phyloP scores from a whole-genome alignment of 2,888 invertebrate species.

The Capitulum mitella region DNA sequence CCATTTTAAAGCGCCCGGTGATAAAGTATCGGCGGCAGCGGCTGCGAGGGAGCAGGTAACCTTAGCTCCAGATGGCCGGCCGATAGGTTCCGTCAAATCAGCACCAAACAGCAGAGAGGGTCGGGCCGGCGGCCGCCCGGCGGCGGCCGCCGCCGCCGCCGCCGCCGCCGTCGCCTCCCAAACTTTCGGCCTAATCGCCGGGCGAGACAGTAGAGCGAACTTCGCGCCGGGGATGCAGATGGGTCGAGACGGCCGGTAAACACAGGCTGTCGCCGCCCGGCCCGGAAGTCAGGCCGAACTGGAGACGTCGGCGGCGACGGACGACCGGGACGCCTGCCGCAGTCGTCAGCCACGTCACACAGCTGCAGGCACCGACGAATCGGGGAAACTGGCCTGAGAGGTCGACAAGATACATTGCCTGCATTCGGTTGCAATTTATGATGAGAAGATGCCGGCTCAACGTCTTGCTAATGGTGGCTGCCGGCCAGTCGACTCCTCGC shows the following conservation, averaged over 20 bases:
- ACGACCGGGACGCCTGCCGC: too few species aligned
- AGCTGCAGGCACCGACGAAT: too few species aligned
- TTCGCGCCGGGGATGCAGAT: constrained; percentile 9
- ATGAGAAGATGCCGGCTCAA: too few species aligned
- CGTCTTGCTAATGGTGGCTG: too few species aligned
- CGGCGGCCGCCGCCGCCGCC: background rate
- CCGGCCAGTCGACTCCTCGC: too few species aligned
- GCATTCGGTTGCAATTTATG: too few species aligned
- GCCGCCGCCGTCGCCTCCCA: background rate
- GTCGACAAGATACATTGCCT: too few species aligned
- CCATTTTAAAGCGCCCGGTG: constrained; percentile 1
- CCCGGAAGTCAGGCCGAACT: too few species aligned
- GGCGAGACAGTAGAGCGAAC: background rate
- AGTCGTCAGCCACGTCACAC: too few species aligned
- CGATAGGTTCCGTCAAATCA: constrained; percentile 9
- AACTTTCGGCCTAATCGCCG: background rate
- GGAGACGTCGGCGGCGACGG: too few species aligned
- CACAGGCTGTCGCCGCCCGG: background rate
- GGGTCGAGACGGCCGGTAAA: background rate
- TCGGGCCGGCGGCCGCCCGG: background rate
- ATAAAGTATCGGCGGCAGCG: background rate
- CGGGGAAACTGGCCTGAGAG: too few species aligned
- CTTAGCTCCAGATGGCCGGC: background rate
- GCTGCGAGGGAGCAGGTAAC: background rate
- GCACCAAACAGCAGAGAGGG: background rate